These are phyloP conservation scores for Eutolmus rufibarbis DNA, from an alignment of 2,888 invertebrate species.

Conservation along the genomic window DNA sequence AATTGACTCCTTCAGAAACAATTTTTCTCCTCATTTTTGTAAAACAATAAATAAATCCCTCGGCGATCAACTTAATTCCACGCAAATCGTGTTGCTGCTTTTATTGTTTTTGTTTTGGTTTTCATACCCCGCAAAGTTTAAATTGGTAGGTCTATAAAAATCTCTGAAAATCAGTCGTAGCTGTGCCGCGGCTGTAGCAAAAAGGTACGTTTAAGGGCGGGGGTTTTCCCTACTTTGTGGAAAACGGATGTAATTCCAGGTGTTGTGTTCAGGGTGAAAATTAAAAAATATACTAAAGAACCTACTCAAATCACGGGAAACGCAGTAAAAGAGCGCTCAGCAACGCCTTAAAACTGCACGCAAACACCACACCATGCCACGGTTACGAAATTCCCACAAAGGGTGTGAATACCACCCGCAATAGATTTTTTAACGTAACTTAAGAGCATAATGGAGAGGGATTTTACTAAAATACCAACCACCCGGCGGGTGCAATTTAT, in stretches of 20 bases:
- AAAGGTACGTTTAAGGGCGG: neutral
- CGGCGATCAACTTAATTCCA: neutral
- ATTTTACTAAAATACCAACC: neutral
- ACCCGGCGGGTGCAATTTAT: neutral
- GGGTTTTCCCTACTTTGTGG: neutral
- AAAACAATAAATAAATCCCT: neutral
- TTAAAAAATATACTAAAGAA: neutral
- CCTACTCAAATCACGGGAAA: neutral
- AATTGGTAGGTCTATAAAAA: neutral
- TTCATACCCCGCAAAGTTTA: neutral
- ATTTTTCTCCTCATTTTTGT: neutral
- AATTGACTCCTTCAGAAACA: neutral
- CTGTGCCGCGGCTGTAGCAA: neutral
- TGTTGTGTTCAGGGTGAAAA: neutral
- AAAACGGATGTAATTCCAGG: neutral
- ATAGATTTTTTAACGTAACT: neutral
- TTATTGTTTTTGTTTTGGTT: neutral
- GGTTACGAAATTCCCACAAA: neutral
- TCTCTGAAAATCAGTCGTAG: neutral
- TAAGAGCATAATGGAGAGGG: neutral
- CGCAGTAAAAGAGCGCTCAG: neutral
- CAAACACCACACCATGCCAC: neutral
- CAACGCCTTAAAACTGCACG: neutral
- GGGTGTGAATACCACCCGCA: neutral
- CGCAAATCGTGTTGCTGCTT: neutral